Percentiles rank a stretch among this genome's conserved stretches.
These are phyloP conservation scores for Rotaria socialis DNA, from an alignment of 2,888 invertebrate genomes.

Conservation along the genomic window DNA sequence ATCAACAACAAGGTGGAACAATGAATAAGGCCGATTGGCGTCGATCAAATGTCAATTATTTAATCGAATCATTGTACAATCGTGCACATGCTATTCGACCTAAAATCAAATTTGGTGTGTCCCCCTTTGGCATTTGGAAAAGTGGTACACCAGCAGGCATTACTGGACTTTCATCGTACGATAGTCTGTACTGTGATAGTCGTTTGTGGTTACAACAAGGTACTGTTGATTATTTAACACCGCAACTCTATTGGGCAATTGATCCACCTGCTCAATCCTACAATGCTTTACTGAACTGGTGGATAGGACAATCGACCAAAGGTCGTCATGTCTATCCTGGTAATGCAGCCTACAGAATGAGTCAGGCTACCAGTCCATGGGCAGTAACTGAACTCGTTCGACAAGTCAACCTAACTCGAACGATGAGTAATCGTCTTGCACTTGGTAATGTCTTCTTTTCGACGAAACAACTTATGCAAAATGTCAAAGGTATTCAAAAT, in stretches of 20 bases:
- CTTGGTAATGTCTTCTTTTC: conserved; percentile 41
- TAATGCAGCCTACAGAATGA: conserved; percentile 50
- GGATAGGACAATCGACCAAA: conserved; percentile 51
- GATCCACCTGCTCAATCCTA: conserved; percentile 54
- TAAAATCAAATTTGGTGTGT: conserved; percentile 52
- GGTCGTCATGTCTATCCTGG: conserved; percentile 52
- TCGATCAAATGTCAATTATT: conserved; percentile 51
- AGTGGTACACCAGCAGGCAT: conserved; percentile 51
- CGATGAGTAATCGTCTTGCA: conserved; percentile 18
- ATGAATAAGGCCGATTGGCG: conserved; percentile 53
- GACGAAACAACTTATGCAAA: conserved; percentile 40
- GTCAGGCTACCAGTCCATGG: conserved; percentile 50
- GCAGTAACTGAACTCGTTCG: conserved; percentile 50
- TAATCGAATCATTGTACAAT: conserved; percentile 50
- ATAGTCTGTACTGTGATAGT: conserved; percentile 52
- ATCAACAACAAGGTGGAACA: conserved; percentile 50
- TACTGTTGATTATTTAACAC: conserved; percentile 54
- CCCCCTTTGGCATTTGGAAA: conserved; percentile 56
- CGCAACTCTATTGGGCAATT: conserved; percentile 56
- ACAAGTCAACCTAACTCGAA: conserved; percentile 50
- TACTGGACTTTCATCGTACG: conserved; percentile 48
- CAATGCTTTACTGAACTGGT: conserved; percentile 53
- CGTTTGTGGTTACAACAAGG: conserved; percentile 53
- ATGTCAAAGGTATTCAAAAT: conserved; percentile 40
- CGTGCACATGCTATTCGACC: conserved; percentile 49